A percentile compares a stretch with the other conserved stretches of the same genome.
Conservation (phyloP, 2,797 vertebrate genomes). For the Poeciliopsis paucimaculata region DNA sequence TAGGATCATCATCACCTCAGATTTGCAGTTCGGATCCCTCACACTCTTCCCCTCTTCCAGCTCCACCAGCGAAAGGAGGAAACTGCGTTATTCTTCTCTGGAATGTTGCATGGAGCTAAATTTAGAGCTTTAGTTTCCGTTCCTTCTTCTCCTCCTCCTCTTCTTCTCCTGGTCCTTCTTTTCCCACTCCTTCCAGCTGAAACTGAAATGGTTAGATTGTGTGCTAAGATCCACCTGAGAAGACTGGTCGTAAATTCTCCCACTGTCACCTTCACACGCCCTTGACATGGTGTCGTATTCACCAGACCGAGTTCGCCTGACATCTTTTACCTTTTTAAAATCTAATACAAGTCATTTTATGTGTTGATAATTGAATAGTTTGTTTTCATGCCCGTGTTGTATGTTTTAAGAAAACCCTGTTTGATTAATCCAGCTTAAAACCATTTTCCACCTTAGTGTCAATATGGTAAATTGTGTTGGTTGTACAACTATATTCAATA, state of each 20-base stretch:
- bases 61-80: conserved; percentile 51
- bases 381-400: not conserved
- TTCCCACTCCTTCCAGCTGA: conserved; percentile 57
- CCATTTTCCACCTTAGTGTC: not conserved
- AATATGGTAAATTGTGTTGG: not conserved
- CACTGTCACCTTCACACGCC: conserved; percentile 6
- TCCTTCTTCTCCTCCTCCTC: conserved; percentile 57
- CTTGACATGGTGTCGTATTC: conserved; percentile 1
- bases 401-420: not conserved
- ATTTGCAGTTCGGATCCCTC: conserved; percentile 35
- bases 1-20: conserved; percentile 7
- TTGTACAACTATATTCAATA: not conserved
- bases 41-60: conserved; percentile 23
- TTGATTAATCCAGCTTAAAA: not conserved
- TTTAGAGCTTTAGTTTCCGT: conserved; percentile 76
- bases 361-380: not conserved
- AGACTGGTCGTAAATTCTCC: conserved; percentile 35
- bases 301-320: not conserved
- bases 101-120: conserved; percentile 79
- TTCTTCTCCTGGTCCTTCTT: conserved; percentile 33
- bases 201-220: conserved; percentile 58
- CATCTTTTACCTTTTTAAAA: not conserved
- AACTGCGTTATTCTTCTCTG: conserved; percentile 74
- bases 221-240: conserved; percentile 67
- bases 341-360: not conserved